Percentiles rank a stretch among this genome's conserved stretches.
phyloP scores from a whole-genome alignment of 2,888 invertebrate species.

The Pachydiplax longipennis region DNA sequence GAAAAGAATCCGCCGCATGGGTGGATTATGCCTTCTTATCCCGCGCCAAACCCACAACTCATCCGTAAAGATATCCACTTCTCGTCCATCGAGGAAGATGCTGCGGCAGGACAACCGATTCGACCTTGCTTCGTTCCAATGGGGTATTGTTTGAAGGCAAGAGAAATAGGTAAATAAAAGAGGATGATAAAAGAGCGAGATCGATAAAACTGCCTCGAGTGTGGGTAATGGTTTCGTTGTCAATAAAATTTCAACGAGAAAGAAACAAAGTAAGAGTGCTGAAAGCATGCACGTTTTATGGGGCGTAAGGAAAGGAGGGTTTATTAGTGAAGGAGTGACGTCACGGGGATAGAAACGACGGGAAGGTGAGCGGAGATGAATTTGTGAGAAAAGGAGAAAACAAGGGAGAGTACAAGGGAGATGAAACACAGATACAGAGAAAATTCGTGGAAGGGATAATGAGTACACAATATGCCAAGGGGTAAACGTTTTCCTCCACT shows the following conservation, averaged over 20 bases:
- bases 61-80: neutral
- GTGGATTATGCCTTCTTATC: neutral
- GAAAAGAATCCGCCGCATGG: neutral
- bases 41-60: neutral
- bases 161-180: neutral
- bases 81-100: neutral
- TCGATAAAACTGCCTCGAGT: neutral
- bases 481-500: too few species aligned
- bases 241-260: neutral
- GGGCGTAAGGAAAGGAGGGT: neutral
- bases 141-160: neutral
- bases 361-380: neutral
- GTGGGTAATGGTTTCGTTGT: neutral
- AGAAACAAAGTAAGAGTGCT: neutral
- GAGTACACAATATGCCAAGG: neutral
- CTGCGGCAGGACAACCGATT: neutral
- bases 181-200: neutral
- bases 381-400: too few species aligned
- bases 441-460: neutral
- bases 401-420: too few species aligned
- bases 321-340: neutral
- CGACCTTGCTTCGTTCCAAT: neutral
- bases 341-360: neutral
- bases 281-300: neutral
- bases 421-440: neutral